These are phyloP conservation scores for Dorcus parallelipipedus DNA, from an alignment of 2,888 invertebrate species.

Conservation along the genomic window DNA sequence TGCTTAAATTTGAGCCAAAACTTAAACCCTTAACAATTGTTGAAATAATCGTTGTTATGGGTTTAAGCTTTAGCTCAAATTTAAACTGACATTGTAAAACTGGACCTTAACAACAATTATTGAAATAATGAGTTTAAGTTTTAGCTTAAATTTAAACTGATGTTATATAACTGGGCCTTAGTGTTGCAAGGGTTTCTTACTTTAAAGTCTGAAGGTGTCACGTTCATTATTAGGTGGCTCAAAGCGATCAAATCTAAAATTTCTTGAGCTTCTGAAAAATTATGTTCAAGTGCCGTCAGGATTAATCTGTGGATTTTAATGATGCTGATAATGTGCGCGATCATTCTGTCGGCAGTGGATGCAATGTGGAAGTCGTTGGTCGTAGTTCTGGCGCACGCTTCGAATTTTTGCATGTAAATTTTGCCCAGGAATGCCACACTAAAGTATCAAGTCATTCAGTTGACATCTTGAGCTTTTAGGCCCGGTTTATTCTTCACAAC, in stretches of 20 bases:
- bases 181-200: not conserved
- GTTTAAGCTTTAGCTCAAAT: no score
- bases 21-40: no score
- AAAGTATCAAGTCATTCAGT: not conserved
- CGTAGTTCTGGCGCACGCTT: constrained; percentile 1
- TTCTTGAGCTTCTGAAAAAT: constrained; percentile 11
- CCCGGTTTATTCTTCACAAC: no score
- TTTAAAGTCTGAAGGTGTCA: constrained; percentile 15
- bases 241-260: constrained; percentile 17
- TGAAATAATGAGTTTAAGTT: no score
- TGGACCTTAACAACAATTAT: no score
- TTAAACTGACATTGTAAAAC: no score
- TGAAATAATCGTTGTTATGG: no score
- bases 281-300: constrained; percentile 10
- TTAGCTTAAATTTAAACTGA: no score
- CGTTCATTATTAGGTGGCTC: constrained; percentile 18
- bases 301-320: constrained; percentile 13
- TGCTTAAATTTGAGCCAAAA: no score
- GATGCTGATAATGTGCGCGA: constrained; percentile 13
- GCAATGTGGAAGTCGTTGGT: constrained; percentile 11
- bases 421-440: constrained; percentile 10
- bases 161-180: no score
- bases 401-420: constrained; percentile 9
- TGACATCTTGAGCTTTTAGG: no score
- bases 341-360: constrained; percentile 5